A percentile compares a stretch with the other conserved stretches of the same genome.
Conservation (phyloP, 2,888 invertebrate genomes). For the Arenicola marina region DNA sequence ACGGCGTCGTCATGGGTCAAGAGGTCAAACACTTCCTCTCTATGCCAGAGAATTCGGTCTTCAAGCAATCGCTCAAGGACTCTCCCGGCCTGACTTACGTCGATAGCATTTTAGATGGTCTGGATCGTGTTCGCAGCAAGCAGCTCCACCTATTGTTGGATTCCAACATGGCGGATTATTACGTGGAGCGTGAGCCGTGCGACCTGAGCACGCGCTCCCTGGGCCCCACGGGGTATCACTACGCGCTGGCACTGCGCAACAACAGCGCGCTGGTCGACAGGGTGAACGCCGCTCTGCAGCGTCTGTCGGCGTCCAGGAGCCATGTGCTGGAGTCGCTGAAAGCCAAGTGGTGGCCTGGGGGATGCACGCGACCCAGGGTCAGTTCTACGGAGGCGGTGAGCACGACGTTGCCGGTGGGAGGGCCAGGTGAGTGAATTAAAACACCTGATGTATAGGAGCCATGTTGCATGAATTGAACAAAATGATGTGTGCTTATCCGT, state of each 20-base stretch:
- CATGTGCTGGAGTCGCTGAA: too few relatives aligned
- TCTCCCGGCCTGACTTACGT: not conserved
- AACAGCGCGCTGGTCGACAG: not conserved
- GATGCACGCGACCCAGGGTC: too few relatives aligned
- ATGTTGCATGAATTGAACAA: too few relatives aligned
- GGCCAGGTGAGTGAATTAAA: too few relatives aligned
- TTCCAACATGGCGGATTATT: constrained; percentile 12
- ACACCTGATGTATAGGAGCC: too few relatives aligned
- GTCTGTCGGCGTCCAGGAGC: too few relatives aligned
- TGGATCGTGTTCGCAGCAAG: constrained; percentile 9
- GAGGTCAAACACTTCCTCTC: not conserved
- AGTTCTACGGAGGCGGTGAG: too few relatives aligned
- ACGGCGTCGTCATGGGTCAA: constrained; percentile 5
- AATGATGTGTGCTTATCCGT: too few relatives aligned
- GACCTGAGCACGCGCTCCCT: constrained; percentile 9
- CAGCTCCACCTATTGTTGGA: constrained; percentile 10
- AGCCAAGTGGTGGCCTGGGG: too few relatives aligned
- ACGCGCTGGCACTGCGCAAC: constrained; percentile 13
- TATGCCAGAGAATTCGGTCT: not conserved
- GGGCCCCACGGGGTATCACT: constrained; percentile 5
- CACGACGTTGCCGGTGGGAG: too few relatives aligned
- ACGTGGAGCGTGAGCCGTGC: constrained; percentile 17
- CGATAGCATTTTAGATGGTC: constrained; percentile 17
- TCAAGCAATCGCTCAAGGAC: not conserved
- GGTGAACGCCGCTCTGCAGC: constrained; percentile 12